A percentile compares a stretch with the other conserved stretches of the same genome.
Conservation (phyloP, 2,113 vertebrate genomes). For the Cololabis saira region DNA sequence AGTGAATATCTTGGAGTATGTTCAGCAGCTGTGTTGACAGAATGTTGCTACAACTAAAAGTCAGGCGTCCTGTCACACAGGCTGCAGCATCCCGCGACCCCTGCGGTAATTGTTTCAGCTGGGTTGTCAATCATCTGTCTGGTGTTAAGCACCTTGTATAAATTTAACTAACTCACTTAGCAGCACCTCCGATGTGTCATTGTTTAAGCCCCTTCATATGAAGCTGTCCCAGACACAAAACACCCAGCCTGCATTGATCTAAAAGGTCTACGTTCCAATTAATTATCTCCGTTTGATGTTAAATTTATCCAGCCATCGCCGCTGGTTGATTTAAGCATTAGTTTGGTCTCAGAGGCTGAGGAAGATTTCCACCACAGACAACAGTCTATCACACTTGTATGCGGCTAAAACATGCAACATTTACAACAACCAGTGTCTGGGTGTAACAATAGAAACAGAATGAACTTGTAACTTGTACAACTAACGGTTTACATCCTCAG, state of each 20-base stretch:
- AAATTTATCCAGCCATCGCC: constrained; percentile 49
- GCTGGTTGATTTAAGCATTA: constrained; percentile 57
- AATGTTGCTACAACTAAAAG: constrained; percentile 31
- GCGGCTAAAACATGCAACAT: constrained; percentile 17
- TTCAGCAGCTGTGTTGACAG: constrained; percentile 30
- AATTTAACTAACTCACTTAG: constrained; percentile 68
- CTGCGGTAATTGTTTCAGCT: constrained; percentile 64
- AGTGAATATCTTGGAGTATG: constrained; percentile 12
- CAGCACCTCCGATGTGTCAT: constrained; percentile 17
- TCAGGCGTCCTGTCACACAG: constrained; percentile 16
- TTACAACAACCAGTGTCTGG: constrained; percentile 7
- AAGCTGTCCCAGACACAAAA: constrained; percentile 58
- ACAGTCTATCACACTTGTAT: constrained; percentile 24
- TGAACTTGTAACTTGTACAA: constrained; percentile 1
- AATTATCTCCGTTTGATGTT: constrained; percentile 54
- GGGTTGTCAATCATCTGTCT: constrained; percentile 51
- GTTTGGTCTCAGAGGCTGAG: constrained; percentile 30
- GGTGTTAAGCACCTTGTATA: constrained; percentile 56
- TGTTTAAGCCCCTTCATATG: constrained; percentile 45
- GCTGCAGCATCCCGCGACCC: constrained; percentile 15
- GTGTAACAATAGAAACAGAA: constrained; percentile 18
- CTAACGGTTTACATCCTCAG: constrained; percentile 13
- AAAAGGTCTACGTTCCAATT: constrained; percentile 42
- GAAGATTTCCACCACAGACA: constrained; percentile 45
- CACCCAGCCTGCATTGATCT: constrained; percentile 22